phyloP scores from a whole-genome alignment of 2,888 invertebrate genomes.

The Trissolcus brochymenae region DNA sequence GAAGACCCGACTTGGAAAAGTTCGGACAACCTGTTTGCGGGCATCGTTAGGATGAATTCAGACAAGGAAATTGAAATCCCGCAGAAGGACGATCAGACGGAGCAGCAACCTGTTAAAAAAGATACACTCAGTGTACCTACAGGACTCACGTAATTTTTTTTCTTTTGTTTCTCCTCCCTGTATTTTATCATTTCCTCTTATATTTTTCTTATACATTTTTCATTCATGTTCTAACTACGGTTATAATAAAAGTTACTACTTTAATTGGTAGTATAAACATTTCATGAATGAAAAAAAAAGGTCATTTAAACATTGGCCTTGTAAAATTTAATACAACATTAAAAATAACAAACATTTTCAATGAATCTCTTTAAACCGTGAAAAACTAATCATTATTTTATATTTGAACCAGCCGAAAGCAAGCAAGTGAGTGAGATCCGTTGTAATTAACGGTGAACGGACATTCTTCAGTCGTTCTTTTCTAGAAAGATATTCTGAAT shows the following conservation, averaged over 20 bases:
- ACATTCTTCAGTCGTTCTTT: constrained; percentile 59
- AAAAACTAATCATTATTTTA: neutral
- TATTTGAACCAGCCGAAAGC: constrained; percentile 11
- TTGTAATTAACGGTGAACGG: constrained; percentile 63
- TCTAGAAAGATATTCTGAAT: neutral
- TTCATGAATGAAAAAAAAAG: too few relatives aligned
- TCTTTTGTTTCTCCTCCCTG: constrained; percentile 1
- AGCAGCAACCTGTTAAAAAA: neutral
- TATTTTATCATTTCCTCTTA: neutral
- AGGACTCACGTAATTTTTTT: constrained; percentile 61
- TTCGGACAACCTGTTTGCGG: constrained; percentile 70
- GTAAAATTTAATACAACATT: too few relatives aligned
- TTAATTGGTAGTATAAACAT: too few relatives aligned
- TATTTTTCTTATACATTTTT: neutral
- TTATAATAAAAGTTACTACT: too few relatives aligned
- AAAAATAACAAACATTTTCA: too few relatives aligned
- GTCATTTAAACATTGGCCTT: too few relatives aligned
- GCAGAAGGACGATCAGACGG: constrained; percentile 25
- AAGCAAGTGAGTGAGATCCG: constrained; percentile 48
- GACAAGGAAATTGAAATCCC: constrained; percentile 58
- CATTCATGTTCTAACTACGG: too few relatives aligned
- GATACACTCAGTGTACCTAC: constrained; percentile 24
- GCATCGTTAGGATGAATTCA: constrained; percentile 62
- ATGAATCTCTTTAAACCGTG: too few relatives aligned
- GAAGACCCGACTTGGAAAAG: constrained; percentile 73